Base-by-base conservation (phyloP, 2,888 invertebrate genomes). In the Chymomyza caudatula region DNA sequence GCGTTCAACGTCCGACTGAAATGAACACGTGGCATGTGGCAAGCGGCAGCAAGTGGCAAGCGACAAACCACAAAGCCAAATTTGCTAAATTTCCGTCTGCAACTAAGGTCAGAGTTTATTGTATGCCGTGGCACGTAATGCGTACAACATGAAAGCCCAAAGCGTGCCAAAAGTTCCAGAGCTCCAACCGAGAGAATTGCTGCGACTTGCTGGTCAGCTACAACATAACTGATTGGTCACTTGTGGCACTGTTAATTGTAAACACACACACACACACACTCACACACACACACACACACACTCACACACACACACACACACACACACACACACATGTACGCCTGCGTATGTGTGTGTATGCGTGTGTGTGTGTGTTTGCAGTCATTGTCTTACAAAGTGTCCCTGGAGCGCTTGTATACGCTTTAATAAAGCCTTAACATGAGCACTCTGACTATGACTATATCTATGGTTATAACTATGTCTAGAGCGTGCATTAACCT, bases 191-290 rank as follows among this genome's bases (percentile, higher is more conserved):
- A n/a, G 25, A 6, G 25, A 37, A 8, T 37, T 37, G 29, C 11
- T 37, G 29, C 8, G 29, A 29, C 29, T 4, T 29, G 29, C 29
- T 29, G 29, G 11, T 8, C 29, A 52, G 55, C 54, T 60, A 52
- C 66, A 71, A 59, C 74, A 81, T 80, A 84, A 85, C 80, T 67
- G 85, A 77, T 77, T 84, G 85, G 75, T 70, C 79, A 85, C 68
- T 60, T 57, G 75, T 56, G 54, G 25, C 22, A 58, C n/a, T 11
- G 23, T 22, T 53, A 15, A 19, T 23, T 25, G 13, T 53, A 23
- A 15, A n/a, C 25, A 19, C 19, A 17, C n/a, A 19, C 47, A 49
- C n/a, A n/a, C n/a, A n/a, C n/a, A n/a, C n/a, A n/a, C n/a, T n/a
- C n/a, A n/a, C n/a, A n/a, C n/a, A n/a, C n/a, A n/a, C n/a, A n/a